Base-by-base conservation (phyloP, 37 sponge, comb jelly and placozoan species). In the Agelas oroides region DNA sequence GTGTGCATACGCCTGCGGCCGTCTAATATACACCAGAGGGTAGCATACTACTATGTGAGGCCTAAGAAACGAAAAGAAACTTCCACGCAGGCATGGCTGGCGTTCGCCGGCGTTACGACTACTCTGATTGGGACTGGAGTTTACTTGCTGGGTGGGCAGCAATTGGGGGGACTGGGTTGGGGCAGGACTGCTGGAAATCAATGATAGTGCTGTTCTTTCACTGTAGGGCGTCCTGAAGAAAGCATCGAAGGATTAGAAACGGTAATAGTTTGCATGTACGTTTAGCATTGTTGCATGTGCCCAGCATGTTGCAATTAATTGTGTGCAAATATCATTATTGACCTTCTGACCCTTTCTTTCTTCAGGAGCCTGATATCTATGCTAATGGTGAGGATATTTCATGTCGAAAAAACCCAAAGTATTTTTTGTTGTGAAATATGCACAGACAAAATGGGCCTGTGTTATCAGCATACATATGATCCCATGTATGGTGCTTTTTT, bases 161-260 rank as follows among this genome's bases (percentile, higher is more conserved):
- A 46, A 46, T 46, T 46, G 33, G 33, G 19, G 13, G 31, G 70
- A 32, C n/a, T n/a, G n/a, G n/a, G n/a, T n/a, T n/a, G n/a, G n/a
- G n/a, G n/a, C n/a, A n/a, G 79, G 3, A 46, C 46, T 46, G 46
- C 46, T 46, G 8, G 8, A 46, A 46, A 3, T 46, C 46, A 46
- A 3, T 46, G 46, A 46, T 46, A 46, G n/a, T n/a, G n/a, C 46
- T 46, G 46, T 46, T 46, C 46, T 8, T 46, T 8, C 46, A 46
- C 46, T 53, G 6, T 0, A 25, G 92, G 92, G 0, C 58, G 52
- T 1, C 92, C 88, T 1, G 92, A 92, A 25, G 92, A 92, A 34
- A 70, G 25, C 19, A 80, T 92, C 18, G 88, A 72, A 54, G 92
- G 92, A 34, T 41, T 80, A 39, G 75, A 31, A 31, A 61, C 33